These are phyloP conservation scores for Oreocharis arfaki DNA, from an alignment of 2,113 vertebrate genomes.

Conservation along the genomic window DNA sequence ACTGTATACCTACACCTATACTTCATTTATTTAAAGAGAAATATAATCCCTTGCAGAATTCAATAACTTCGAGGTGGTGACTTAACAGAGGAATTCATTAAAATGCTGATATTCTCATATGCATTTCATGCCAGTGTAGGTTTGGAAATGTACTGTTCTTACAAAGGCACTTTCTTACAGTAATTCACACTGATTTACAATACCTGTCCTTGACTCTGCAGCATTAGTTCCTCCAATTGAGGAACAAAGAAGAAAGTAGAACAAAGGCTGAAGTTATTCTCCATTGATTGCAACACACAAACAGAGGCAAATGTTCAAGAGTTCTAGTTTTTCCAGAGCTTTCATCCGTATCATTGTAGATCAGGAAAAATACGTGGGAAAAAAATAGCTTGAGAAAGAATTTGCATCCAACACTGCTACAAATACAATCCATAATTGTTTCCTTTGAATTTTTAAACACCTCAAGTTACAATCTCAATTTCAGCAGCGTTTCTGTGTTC, in stretches of 20 bases:
- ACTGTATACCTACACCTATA: neutral
- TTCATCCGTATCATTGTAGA: neutral
- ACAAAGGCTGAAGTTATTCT: neutral
- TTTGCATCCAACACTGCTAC: neutral
- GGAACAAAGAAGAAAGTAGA: too few species aligned
- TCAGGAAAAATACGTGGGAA: neutral
- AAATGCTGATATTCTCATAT: neutral
- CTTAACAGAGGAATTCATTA: neutral
- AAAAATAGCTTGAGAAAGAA: neutral
- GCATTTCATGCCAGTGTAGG: neutral
- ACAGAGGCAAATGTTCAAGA: neutral
- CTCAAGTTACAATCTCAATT: neutral
- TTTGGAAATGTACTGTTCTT: neutral
- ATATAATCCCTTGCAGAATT: neutral
- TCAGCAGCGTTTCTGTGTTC: neutral
- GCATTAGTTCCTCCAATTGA: neutral
- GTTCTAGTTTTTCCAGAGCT: neutral
- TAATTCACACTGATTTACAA: neutral
- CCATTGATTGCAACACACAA: neutral
- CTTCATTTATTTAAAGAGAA: slow-evolving; percentile 5
- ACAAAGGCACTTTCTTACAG: neutral
- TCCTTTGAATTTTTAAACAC: neutral
- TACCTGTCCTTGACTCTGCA: neutral
- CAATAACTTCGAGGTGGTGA: neutral
- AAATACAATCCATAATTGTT: neutral